Evolutionary conservation across 2,797 vertebrate genomes (phyloP), one percentile per base, ranked within the genome.

Genomic region (Streptopelia turtur): DNA sequence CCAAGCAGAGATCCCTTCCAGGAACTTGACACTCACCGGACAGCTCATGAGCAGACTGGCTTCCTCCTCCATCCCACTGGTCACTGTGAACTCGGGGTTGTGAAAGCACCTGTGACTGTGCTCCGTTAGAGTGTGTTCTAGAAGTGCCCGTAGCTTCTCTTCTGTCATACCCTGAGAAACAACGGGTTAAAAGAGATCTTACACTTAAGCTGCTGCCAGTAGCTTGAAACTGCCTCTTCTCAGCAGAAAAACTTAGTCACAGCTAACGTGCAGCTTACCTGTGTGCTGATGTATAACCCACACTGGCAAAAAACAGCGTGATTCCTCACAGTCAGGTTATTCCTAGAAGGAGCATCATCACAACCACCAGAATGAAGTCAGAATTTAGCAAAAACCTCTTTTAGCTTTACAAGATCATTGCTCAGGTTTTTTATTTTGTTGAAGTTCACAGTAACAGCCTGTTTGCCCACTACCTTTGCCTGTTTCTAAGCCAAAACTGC

Each of bases 11-110:
- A 35, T 39, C 33, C 47, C 8, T 25, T 14, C 57, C 74, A 35
- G 56, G 76, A 61, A 3, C 43, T 35, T 95, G 63, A 27, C 24
- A 5, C 94, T 87, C 97, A 99, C 99, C 95, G 92, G 69, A 78
- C 99, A 99, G 97, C 98, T 99, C 95, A 99, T 98, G 91, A 99
- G 97, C 30, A 99, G 98, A 82, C 69, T 98, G 49, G 98, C 6
- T 13, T 97, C 97, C 57, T 97, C 94, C 64, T 98, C 98, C 18
- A 89, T 95, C 74, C 96, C 98, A 7, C 97, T 90, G 18, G 98
- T 97, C n/a, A 98, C 87, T 0, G 98, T 99, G 97, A 99, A 99
- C n/a, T 96, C 93, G 0, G 99, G 98, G 49, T 95, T 98, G 70
- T 98, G 97, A 12, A 94, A 77, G 95, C 99, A 99, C 8, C 97